Evolutionary conservation across 1,140 invertebrate genomes (phyloP), one percentile per base, ranked within the genome.

Genomic region (Phortica variegata): DNA sequence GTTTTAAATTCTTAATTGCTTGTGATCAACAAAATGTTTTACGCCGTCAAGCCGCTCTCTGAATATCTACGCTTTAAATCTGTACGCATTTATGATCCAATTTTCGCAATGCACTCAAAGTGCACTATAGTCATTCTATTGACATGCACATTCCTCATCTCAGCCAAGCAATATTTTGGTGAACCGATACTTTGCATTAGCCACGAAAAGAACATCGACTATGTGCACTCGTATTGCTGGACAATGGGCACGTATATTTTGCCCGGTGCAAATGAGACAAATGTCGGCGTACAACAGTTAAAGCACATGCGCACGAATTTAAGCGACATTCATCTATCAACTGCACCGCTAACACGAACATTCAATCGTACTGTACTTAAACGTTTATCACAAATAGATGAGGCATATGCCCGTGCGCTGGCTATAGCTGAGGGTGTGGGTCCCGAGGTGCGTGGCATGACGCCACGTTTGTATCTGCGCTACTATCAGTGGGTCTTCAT

Each of bases 401-500:
- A 60, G 29, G 51, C 63, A 6, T 65, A 61, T 6, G 58, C 57
- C 6, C 52, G 60, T 6, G 16, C 58, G 5, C 15, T 72, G 1
- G 58, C 63, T 12, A 62, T 70, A 15, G 62, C 66, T 21, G 61
- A 70, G 42, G 65, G 65, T 7, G 65, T 70, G 0, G 65, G 78
- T 0, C 54, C 56, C 0, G 56, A 59, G 3, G 57, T 41, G 1
- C 55, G 72, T 2, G 63, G 79, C 51, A 52, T 68, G 0, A 82
- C 86, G 44, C 78, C 83, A 56, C 79, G 83, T 17, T 78, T 83
- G 43, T 84, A 85, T 56, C 85, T 90, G 54, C 85, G 85, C 23
- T 94, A 93, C 77, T 95, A 94, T 74, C 91, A 93, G 73, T 94
- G 90, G 90, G 87, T 93, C 4, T 88, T 88, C 43, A 84, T 93